Percentiles rank a stretch among this genome's conserved stretches.
phyloP scores from a whole-genome alignment of 2,113 vertebrate species.

The Microcebus ravelobensis region DNA sequence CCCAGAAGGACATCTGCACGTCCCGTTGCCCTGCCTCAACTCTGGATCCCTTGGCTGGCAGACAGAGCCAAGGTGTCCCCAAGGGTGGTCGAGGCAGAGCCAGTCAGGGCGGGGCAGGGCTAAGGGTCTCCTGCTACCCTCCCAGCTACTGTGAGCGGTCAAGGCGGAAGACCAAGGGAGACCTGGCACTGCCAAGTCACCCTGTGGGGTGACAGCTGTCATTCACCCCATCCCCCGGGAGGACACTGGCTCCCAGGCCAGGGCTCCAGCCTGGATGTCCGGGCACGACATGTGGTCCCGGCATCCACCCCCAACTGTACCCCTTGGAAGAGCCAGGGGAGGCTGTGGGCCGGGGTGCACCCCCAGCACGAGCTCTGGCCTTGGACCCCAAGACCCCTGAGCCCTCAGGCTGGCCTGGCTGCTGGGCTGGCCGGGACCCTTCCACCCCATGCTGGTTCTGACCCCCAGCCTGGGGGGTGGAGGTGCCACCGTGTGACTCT shows the following conservation, averaged over 20 bases:
- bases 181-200: background rate
- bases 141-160: background rate
- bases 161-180: background rate
- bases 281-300: accelerated
- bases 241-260: background rate
- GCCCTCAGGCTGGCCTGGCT: too few relatives aligned
- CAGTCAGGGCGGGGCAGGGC: accelerated
- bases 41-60: background rate
- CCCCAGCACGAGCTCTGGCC: accelerated
- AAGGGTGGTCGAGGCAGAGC: background rate
- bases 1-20: background rate
- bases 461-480: background rate
- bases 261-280: background rate
- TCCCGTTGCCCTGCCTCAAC: background rate
- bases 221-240: background rate
- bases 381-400: background rate
- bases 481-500: too few relatives aligned
- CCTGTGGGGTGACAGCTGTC: background rate
- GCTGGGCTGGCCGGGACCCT: background rate
- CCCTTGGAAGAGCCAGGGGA: background rate
- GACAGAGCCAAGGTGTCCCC: background rate
- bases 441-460: background rate
- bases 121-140: background rate
- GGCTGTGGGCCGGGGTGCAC: background rate
- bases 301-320: background rate